Base-by-base conservation (phyloP, 2,797 vertebrate genomes). In the Poeciliopsis infans region DNA sequence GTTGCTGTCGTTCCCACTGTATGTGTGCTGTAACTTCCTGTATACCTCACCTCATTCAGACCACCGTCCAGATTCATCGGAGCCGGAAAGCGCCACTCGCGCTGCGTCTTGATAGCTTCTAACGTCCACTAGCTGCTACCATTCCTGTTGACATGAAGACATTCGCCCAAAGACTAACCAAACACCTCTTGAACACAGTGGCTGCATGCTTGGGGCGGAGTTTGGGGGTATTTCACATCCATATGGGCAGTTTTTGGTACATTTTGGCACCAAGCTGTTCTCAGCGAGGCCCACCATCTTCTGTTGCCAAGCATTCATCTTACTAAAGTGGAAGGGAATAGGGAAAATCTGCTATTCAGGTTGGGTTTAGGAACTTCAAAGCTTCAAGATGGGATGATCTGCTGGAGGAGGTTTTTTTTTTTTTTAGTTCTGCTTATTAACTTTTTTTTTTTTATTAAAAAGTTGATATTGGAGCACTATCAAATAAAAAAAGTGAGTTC, bases 21-120 rank as follows among this genome's bases (percentile, higher is more conserved):
- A 98, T 5, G 96, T 99, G 88, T 98, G 97, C 96, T 99, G 98
- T 91, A 99, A 99, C 92, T 99, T 99, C 94, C 92, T 98, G 80
- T 99, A 99, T 86, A 98, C 97, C 0, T 97, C 97, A 0, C 95
- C 97, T 4, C 90, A 93, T 23, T 87, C 70, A 13, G 97, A 97
- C 92, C 96, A 95, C 79, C 95, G 92, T 36, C 76, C 80, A 0
- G 96, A 96, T 1, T 71, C 84, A 0, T 89, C 95, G 3, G 95
- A 92, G 55, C 91, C 84, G 1, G 95, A 95, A 75, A 95, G 89
- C 88, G 79, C 91, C 7, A 0, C 90, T 39, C 93, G 80, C 76
- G 88, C 77, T 7, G 79, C 84, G 46, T 94, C 94, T 5, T 96
- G 95, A 96, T 92, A 25, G 46, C 64, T 0, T 51, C 49, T 31